These are phyloP conservation scores for Turnix velox DNA, from an alignment of 2,113 vertebrate species.

Conservation along the genomic window DNA sequence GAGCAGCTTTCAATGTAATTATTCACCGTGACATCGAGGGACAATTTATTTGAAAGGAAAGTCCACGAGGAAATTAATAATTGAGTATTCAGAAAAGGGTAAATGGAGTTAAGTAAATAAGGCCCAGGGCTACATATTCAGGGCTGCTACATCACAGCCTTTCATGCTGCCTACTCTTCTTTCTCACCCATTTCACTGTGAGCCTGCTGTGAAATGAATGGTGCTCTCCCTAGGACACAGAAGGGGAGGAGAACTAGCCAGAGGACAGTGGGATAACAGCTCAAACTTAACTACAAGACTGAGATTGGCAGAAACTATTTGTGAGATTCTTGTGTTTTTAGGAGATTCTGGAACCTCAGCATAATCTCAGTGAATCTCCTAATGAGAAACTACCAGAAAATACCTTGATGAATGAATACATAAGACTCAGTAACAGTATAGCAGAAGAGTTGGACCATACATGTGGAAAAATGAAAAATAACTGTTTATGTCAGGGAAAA, in stretches of 20 bases:
- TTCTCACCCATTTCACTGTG: background rate
- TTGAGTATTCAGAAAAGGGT: conserved; percentile 36
- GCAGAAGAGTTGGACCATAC: background rate
- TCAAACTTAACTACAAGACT: background rate
- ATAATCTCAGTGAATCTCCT: background rate
- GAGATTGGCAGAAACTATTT: background rate
- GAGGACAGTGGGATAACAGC: background rate
- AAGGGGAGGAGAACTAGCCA: background rate
- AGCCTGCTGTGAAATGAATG: background rate
- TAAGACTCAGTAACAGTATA: background rate
- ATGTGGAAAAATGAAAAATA: background rate
- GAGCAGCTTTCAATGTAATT: conserved; percentile 24
- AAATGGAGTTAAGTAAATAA: conserved; percentile 51
- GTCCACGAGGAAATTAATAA: conserved; percentile 52
- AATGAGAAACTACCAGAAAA: background rate
- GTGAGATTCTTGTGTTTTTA: background rate
- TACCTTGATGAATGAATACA: background rate
- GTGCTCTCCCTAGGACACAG: background rate
- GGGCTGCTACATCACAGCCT: background rate
- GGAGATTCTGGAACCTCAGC: background rate
- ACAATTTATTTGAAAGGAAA: conserved; percentile 33
- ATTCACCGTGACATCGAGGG: conserved; percentile 9
- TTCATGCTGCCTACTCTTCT: background rate
- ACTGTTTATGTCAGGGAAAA: background rate
- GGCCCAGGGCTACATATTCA: conserved; percentile 19